Base-by-base conservation (phyloP, 1,140 invertebrate species). In the Sipha flava region DNA sequence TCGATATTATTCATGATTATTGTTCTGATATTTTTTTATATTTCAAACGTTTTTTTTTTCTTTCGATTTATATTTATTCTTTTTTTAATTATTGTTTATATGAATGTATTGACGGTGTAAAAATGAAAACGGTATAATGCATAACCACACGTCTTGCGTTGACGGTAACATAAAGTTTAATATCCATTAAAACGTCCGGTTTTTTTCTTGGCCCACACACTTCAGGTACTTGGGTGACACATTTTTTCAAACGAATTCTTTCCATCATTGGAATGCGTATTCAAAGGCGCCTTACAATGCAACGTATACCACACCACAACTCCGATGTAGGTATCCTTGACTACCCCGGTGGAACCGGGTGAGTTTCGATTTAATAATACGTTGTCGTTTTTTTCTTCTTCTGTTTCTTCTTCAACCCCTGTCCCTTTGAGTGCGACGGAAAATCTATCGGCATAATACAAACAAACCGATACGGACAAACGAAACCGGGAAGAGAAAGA, bases 361-460 rank as follows among this genome's bases (percentile, higher is more conserved):
- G 34, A 26, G 52, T 59, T 77, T 77, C 73, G 72, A 54, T 75
- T 75, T 75, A 75, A 75, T 75, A 75, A 54, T 40, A 23, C 16
- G 2, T 0, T n/a, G n/a, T 9, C 52, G 52, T 57, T 47, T 73
- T 16, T 43, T 23, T 72, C 3, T 72, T 29, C 12, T 54, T 54
- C 9, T 52, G 1, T 10, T 34, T n/a, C 18, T 54, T 23, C 26
- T 21, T 26, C 14, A 29, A 37, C n/a, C 3, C n/a, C 16, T 59
- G n/a, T 52, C 26, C 10, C 16, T 23, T 6, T 0, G 66, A 29
- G 2, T 26, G 23, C 34, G 2, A 16, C 34, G 10, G 21, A 26
- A 59, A 77, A 77, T 54, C 73, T 18, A 77, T 77, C 73, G 73
- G 26, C 34, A 37, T n/a, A 37, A 75, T 47, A 54, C 72, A 54